phyloP scores from a whole-genome alignment of 1,140 invertebrate genomes.

The Plectrocnemia conspersa region DNA sequence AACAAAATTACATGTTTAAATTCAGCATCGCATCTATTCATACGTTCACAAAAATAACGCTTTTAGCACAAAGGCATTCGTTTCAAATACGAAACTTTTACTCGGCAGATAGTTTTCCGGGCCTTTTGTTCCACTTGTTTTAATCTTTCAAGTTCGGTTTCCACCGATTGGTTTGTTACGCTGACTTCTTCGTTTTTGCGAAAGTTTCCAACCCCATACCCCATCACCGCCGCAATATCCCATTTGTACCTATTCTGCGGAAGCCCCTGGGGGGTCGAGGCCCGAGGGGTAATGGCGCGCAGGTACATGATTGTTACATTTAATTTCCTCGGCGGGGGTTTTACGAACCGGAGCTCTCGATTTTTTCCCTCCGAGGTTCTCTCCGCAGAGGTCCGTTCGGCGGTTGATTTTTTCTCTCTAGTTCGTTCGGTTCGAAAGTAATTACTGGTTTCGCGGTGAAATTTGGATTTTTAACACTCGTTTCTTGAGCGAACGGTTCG shows the following conservation, averaged over 20 bases:
- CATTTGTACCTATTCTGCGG: background rate
- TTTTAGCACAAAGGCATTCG: constrained; percentile 10
- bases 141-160: constrained; percentile 26
- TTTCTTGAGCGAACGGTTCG: no score
- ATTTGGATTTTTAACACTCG: constrained; percentile 21
- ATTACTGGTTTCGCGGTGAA: constrained; percentile 21
- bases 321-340: constrained; percentile 20
- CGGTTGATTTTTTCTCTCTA: background rate
- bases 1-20: no score
- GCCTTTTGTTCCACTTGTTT: constrained; percentile 27
- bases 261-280: background rate
- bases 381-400: background rate
- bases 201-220: constrained; percentile 15
- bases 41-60: background rate
- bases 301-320: constrained; percentile 27
- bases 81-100: constrained; percentile 19
- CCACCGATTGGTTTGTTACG: constrained; percentile 26
- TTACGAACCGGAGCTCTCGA: background rate
- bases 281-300: constrained; percentile 1
- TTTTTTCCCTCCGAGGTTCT: background rate
- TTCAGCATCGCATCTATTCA: no score
- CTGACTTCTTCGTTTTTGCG: constrained; percentile 21
- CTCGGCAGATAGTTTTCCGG: constrained; percentile 22
- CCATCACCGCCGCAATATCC: background rate
- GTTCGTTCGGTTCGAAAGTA: constrained; percentile 15